Evolutionary conservation across 2,113 vertebrate species (phyloP).

Genomic region (Pteronura brasiliensis): DNA sequence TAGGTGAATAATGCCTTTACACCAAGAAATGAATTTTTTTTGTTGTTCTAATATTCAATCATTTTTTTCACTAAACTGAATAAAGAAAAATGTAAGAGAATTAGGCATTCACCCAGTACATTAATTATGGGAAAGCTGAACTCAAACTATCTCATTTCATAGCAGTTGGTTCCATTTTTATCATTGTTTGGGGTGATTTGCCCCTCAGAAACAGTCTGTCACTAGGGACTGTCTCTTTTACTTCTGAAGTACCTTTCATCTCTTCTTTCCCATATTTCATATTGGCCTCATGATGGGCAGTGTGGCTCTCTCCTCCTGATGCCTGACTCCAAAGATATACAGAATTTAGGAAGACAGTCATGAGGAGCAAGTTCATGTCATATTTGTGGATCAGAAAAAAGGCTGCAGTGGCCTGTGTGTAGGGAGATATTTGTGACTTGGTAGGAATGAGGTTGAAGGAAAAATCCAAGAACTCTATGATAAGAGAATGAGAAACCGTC

Average conservation of each 20-base stretch:
- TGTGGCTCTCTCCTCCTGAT: background rate
- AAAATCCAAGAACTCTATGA: background rate
- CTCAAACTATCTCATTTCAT: background rate
- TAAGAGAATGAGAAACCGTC: background rate
- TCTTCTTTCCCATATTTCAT: background rate
- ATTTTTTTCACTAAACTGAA: background rate
- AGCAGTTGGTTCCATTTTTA: background rate
- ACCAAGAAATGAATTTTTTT: background rate
- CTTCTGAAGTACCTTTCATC: background rate
- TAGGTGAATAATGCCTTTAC: background rate
- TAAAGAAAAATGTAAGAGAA: background rate
- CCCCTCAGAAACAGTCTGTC: background rate
- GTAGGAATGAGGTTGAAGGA: background rate
- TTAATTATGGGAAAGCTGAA: background rate
- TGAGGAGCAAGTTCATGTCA: background rate
- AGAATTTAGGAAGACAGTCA: background rate
- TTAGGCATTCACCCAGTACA: background rate
- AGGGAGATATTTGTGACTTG: background rate
- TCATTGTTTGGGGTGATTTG: background rate
- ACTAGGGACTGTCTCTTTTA: background rate
- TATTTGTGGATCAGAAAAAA: background rate
- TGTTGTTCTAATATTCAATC: background rate
- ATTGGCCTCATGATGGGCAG: background rate
- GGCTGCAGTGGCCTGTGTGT: background rate
- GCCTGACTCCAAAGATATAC: background rate